phyloP scores from a whole-genome alignment of 2,797 vertebrate species.

The Eulemur albifrons region DNA sequence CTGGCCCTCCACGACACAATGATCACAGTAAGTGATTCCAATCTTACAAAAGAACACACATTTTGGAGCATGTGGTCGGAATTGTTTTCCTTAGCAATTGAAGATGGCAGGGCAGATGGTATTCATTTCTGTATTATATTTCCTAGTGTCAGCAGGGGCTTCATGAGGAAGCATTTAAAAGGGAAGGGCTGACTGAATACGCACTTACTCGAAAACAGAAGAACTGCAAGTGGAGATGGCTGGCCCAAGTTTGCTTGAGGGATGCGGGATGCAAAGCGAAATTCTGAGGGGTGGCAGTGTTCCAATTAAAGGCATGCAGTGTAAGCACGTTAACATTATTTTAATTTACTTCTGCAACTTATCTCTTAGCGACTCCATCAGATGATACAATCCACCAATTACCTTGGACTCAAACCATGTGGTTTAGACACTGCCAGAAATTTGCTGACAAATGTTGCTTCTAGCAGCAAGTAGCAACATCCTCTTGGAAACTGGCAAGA shows the following conservation, averaged over 20 bases:
- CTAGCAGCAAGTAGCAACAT: neutral
- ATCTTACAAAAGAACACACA: neutral
- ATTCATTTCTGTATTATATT: conserved; percentile 60
- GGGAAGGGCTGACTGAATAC: neutral
- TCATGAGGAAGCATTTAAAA: conserved; percentile 19
- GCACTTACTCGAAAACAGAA: neutral
- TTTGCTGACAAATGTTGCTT: conserved; percentile 26
- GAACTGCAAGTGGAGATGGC: neutral
- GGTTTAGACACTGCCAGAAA: conserved; percentile 40
- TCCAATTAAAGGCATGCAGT: neutral
- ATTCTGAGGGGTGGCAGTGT: neutral
- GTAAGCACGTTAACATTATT: conserved; percentile 6
- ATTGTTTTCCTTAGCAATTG: conserved; percentile 48
- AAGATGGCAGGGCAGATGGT: conserved; percentile 51
- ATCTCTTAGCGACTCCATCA: conserved; percentile 11
- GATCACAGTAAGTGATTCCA: neutral
- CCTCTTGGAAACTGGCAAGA: neutral
- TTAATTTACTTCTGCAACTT: conserved; percentile 31
- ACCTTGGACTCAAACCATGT: conserved; percentile 24
- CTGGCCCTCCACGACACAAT: neutral
- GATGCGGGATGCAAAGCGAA: neutral
- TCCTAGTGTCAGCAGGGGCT: conserved; percentile 64
- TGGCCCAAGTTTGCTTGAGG: neutral
- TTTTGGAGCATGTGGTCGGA: conserved; percentile 44
- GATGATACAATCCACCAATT: neutral